Conservation (phyloP, 2,113 vertebrate genomes). For the Lontra canadensis region DNA sequence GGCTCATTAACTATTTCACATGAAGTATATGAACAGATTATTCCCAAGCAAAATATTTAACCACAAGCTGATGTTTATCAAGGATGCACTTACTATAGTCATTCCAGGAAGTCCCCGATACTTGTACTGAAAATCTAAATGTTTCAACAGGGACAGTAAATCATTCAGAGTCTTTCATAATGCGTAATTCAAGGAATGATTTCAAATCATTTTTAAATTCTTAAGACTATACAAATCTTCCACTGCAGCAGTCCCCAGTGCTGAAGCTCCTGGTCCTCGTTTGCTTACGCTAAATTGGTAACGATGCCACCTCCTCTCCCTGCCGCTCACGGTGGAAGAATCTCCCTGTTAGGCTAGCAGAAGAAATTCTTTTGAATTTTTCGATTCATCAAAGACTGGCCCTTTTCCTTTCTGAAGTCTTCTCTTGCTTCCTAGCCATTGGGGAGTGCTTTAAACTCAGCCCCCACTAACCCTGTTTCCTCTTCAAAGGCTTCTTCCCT, state of each 20-base stretch:
- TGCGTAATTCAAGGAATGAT: neutral
- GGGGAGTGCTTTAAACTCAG: slow-evolving; percentile 72
- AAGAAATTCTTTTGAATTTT: slow-evolving; percentile 61
- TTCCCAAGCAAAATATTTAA: slow-evolving; percentile 8
- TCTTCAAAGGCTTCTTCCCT: slow-evolving; percentile 83
- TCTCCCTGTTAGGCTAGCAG: neutral
- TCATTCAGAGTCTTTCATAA: slow-evolving; percentile 33
- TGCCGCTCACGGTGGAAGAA: neutral
- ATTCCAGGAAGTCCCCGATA: neutral
- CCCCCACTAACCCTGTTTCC: slow-evolving; percentile 67
- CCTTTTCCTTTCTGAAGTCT: slow-evolving; percentile 52
- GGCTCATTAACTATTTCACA: neutral
- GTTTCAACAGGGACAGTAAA: neutral
- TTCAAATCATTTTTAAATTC: slow-evolving; percentile 6
- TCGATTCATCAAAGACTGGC: slow-evolving; percentile 54
- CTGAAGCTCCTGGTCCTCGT: neutral
- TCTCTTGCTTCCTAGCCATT: slow-evolving; percentile 13
- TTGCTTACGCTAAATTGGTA: neutral
- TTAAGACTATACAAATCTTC: neutral
- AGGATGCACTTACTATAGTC: neutral
- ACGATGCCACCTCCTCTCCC: neutral
- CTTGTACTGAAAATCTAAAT: slow-evolving; percentile 35
- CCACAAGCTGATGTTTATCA: neutral
- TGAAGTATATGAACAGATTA: neutral
- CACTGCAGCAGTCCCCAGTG: neutral